Conservation (phyloP, 2,113 vertebrate species). For the Xiphophorus hellerii region DNA sequence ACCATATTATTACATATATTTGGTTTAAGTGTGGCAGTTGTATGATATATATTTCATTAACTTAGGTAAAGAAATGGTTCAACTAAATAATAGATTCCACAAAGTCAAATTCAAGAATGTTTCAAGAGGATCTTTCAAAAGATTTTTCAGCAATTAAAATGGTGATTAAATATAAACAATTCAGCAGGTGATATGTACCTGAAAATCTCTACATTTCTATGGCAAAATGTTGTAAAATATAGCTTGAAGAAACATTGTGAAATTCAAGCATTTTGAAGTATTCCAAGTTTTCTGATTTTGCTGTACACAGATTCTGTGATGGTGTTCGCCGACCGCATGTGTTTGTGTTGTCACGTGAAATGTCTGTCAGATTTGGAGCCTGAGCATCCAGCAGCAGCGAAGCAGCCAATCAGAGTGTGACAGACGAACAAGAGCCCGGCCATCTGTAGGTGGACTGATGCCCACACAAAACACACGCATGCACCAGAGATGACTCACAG, state of each 20-base stretch:
- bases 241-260: neutral
- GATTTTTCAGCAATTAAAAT: neutral
- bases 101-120: too few relatives aligned
- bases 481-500: neutral
- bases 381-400: constrained; percentile 58
- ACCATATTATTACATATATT: too few relatives aligned
- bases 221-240: neutral
- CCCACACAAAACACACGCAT: constrained; percentile 35
- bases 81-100: too few relatives aligned
- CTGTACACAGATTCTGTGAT: neutral
- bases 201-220: neutral
- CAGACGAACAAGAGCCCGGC: constrained; percentile 59
- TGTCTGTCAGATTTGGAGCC: constrained; percentile 51
- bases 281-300: neutral
- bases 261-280: neutral
- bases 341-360: constrained; percentile 30
- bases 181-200: neutral
- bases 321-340: constrained; percentile 3
- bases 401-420: constrained; percentile 65
- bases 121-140: too few relatives aligned
- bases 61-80: too few relatives aligned
- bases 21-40: too few relatives aligned
- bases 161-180: neutral
- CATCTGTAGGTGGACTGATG: constrained; percentile 70
- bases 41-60: too few relatives aligned